These are phyloP conservation scores for Pogonognathellus flavescens DNA, from an alignment of 1,140 invertebrate genomes.

Conservation along the genomic window DNA sequence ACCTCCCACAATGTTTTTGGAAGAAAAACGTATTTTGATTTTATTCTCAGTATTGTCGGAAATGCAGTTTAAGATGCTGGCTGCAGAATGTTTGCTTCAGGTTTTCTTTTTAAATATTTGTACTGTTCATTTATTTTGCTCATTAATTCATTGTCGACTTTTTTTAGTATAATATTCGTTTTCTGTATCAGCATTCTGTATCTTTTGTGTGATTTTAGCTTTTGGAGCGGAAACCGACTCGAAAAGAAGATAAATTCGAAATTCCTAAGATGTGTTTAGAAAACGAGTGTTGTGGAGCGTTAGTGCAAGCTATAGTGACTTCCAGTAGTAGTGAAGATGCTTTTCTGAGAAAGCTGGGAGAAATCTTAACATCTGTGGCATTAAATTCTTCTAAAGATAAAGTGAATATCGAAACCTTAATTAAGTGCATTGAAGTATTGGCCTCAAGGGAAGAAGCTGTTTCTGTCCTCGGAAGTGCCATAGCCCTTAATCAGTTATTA, in stretches of 20 bases:
- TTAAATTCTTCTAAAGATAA: conserved; percentile 32
- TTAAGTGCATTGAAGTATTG: conserved; percentile 47
- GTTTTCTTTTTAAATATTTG: conserved; percentile 16
- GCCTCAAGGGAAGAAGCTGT: conserved; percentile 55
- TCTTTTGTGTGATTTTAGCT: conserved; percentile 53
- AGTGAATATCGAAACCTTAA: conserved; percentile 54
- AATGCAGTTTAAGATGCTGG: conserved; percentile 53
- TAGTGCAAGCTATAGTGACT: conserved; percentile 27
- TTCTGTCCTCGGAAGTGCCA: conserved; percentile 46
- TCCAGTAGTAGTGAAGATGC: conserved; percentile 32
- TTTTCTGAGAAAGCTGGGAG: conserved; percentile 57
- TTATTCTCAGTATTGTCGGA: conserved; percentile 44
- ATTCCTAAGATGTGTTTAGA: conserved; percentile 53
- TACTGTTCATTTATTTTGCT: neutral
- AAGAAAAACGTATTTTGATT: conserved; percentile 53
- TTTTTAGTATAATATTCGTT: neutral
- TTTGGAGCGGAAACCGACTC: conserved; percentile 56
- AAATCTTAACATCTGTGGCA: conserved; percentile 51
- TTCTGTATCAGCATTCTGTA: neutral
- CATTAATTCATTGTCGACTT: too few species aligned
- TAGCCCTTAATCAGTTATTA: conserved; percentile 52
- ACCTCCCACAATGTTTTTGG: conserved; percentile 25
- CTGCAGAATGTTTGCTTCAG: conserved; percentile 60
- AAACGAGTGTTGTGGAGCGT: conserved; percentile 11
- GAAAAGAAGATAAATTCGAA: conserved; percentile 54